phyloP scores from a whole-genome alignment of 2,797 vertebrate genomes.

The Oryzias sinensis region DNA sequence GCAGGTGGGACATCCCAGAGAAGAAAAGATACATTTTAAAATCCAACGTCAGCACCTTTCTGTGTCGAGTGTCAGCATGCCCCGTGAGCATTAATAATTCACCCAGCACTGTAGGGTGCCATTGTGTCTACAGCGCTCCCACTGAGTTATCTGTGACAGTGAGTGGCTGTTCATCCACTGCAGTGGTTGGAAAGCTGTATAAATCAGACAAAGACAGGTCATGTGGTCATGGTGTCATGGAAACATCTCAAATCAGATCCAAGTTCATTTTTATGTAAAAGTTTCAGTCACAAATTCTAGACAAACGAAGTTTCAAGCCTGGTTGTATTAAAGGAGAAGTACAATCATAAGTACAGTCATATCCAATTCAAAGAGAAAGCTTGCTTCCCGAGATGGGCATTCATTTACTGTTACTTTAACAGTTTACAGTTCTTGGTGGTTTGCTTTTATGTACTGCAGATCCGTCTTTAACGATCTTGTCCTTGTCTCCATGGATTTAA shows the following conservation, averaged over 20 bases:
- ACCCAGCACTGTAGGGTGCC: constrained; percentile 57
- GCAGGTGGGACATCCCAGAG: constrained; percentile 22
- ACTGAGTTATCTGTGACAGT: constrained; percentile 64
- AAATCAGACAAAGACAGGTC: constrained; percentile 48
- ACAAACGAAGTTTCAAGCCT: background rate
- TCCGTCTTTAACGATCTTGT: constrained; percentile 28
- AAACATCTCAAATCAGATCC: constrained; percentile 32
- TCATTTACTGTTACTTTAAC: background rate
- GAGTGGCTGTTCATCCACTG: constrained; percentile 49
- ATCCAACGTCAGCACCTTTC: constrained; percentile 38
- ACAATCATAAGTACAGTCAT: constrained; percentile 20
- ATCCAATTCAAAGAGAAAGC: constrained; percentile 31
- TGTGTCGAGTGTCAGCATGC: constrained; percentile 47
- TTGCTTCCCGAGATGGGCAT: background rate
- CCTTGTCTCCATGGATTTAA: background rate
- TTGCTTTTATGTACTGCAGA: constrained; percentile 27
- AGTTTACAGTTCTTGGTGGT: constrained; percentile 6
- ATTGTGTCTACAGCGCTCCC: constrained; percentile 56
- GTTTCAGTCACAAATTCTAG: constrained; percentile 7
- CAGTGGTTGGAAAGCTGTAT: constrained; percentile 44
- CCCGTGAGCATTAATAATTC: constrained; percentile 76
- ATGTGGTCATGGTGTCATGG: constrained; percentile 1
- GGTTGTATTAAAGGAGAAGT: constrained; percentile 13
- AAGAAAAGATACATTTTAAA: constrained; percentile 24
- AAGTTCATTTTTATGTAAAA: constrained; percentile 2